phyloP scores from a whole-genome alignment of 1,140 invertebrate species.

The Drosophila repletoides region DNA sequence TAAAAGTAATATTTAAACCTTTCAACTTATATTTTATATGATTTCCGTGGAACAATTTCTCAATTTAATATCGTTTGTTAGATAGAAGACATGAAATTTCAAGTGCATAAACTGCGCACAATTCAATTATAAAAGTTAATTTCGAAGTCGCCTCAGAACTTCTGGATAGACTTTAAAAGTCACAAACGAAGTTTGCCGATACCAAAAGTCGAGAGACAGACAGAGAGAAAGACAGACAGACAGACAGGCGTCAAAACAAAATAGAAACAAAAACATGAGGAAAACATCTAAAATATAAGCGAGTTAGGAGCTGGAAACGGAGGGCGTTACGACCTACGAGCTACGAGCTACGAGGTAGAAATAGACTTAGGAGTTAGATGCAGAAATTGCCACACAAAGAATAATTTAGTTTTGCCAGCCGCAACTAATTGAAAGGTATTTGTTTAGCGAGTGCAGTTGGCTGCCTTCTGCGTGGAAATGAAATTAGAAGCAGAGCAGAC shows the following conservation, averaged over 20 bases:
- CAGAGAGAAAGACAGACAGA: too few species aligned
- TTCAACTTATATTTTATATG: constrained; percentile 2
- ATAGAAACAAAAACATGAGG: not conserved
- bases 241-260: constrained; percentile 26
- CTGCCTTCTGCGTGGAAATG: constrained; percentile 33
- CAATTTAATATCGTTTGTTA: constrained; percentile 24
- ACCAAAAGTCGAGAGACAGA: constrained; percentile 46
- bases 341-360: not conserved
- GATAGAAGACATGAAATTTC: constrained; percentile 13
- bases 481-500: constrained; percentile 40
- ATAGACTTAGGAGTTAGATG: not conserved
- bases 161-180: constrained; percentile 48
- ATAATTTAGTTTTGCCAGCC: constrained; percentile 59
- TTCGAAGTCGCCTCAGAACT: constrained; percentile 22
- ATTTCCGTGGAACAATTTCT: constrained; percentile 18
- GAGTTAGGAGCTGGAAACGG: too few species aligned
- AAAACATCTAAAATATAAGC: not conserved
- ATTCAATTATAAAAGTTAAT: constrained; percentile 54
- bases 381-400: constrained; percentile 37
- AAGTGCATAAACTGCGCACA: constrained; percentile 42
- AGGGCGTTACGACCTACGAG: too few species aligned
- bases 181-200: constrained; percentile 30
- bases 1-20: too few species aligned
- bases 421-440: constrained; percentile 62
- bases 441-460: constrained; percentile 52